Base-by-base conservation (phyloP, 2,888 invertebrate species). In the Drosophila formosana region DNA sequence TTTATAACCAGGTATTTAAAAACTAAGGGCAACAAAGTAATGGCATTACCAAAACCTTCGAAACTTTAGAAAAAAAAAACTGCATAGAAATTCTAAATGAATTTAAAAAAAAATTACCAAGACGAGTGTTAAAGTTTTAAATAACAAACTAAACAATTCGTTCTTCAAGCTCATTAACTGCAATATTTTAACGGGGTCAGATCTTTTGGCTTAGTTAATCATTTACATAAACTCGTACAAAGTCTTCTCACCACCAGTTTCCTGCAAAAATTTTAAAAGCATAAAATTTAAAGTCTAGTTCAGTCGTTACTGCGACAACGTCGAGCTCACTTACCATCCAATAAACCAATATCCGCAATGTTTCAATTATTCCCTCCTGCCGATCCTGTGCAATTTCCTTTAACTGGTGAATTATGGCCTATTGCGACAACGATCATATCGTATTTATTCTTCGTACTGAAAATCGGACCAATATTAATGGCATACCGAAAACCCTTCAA, bases 381-480 rank as follows among this genome's bases (percentile, higher is more conserved):
- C 4, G 70, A 69, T 64, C 52, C 73, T 3, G 3, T 23, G 2
- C 32, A 9, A 4, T 11, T 52, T 41, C 70, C 70, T 0, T 4
- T 60, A 8, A 4, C 55, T 6, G 3, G 3, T 1, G 47, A 51
- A n/a, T 51, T 63, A 2, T 23, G 8, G 23, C 69, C 72, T 7
- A 39, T 75, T 41, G 0, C n/a, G 1, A 23, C 30, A 28, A 58
- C 63, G 23, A 1, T 75, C 4, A 7, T 8, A 1, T 6, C n/a
- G 8, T 73, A 73, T 43, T 39, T 68, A 23, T 3, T 75, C 0
- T 67, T 73, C 11, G 55, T 73, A 13, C 39, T 75, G 8, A 65
- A 51, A 30, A 26, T 75, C 8, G 72, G 72, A 0, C 70, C 66
- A 8, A 23, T 18, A 47, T 43, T 43, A 0, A 73, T 73, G 72